These are phyloP conservation scores for Agrochola lota DNA, from an alignment of 2,888 invertebrate species.

Conservation along the genomic window DNA sequence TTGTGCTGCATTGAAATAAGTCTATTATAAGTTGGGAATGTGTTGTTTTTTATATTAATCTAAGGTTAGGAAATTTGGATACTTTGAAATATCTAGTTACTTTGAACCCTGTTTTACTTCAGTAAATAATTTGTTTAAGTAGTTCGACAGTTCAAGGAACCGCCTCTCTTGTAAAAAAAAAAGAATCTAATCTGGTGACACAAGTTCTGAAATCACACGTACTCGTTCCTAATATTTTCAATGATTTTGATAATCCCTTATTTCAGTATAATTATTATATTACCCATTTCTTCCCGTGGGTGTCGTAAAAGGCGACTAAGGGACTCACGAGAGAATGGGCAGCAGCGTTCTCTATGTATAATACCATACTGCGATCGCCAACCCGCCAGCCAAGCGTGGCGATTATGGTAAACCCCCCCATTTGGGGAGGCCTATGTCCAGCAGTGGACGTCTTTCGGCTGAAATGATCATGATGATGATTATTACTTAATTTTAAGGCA, in stretches of 20 bases:
- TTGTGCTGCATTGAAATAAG: conserved; percentile 39
- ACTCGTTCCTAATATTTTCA: background rate
- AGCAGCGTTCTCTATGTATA: too few species aligned
- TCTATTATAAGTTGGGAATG: conserved; percentile 18
- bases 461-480: too few species aligned
- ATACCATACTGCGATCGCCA: too few species aligned
- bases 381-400: too few species aligned
- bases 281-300: too few species aligned
- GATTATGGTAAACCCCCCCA: too few species aligned
- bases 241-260: background rate
- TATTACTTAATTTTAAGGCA: too few species aligned
- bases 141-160: background rate
- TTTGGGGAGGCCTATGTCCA: too few species aligned
- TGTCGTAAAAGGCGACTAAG: too few species aligned
- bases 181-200: background rate
- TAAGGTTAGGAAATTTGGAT: background rate
- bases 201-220: background rate
- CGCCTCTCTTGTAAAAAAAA: background rate
- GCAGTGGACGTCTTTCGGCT: too few species aligned
- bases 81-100: background rate
- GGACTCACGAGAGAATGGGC: too few species aligned
- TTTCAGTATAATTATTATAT: too few species aligned
- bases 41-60: conserved; percentile 42
- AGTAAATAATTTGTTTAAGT: background rate
- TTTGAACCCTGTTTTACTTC: background rate